Evolutionary conservation across 2,888 invertebrate genomes (phyloP).

Genomic region (Spisula solida): DNA sequence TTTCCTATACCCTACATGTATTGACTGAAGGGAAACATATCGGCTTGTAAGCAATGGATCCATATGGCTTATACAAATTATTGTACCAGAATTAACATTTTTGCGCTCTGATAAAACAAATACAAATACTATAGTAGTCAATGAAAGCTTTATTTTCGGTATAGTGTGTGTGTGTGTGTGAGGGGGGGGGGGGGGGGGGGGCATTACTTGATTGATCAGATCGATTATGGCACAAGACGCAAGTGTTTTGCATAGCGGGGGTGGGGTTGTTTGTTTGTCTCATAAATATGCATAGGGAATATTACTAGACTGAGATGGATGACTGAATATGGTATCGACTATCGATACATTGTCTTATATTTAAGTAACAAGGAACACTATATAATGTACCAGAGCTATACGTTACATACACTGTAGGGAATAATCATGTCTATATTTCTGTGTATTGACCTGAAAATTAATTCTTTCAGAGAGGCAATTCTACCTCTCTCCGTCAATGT

Average conservation of each 20-base stretch:
- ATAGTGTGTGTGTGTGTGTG: not conserved
- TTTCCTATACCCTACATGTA: slow-evolving; percentile 15
- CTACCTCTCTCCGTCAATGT: too few relatives aligned
- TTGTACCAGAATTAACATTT: not conserved
- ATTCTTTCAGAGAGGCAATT: too few relatives aligned
- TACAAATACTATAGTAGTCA: not conserved
- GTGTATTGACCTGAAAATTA: too few relatives aligned
- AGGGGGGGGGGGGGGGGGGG: too few relatives aligned
- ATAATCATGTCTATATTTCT: too few relatives aligned
- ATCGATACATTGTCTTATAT: not conserved
- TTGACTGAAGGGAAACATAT: not conserved
- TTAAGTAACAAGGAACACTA: not conserved
- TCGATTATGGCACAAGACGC: not conserved
- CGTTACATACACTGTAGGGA: too few relatives aligned
- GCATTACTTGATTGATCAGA: too few relatives aligned
- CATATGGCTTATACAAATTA: not conserved
- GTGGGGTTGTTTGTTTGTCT: not conserved
- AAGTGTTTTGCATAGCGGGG: not conserved
- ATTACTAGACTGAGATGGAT: not conserved
- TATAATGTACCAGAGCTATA: not conserved
- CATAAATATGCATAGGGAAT: not conserved
- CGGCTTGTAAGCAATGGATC: too few relatives aligned
- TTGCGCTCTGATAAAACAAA: not conserved
- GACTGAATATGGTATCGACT: not conserved
- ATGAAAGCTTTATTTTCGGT: not conserved